Conservation (phyloP, 2,113 vertebrate genomes). For the Bubalus kerabau region DNA sequence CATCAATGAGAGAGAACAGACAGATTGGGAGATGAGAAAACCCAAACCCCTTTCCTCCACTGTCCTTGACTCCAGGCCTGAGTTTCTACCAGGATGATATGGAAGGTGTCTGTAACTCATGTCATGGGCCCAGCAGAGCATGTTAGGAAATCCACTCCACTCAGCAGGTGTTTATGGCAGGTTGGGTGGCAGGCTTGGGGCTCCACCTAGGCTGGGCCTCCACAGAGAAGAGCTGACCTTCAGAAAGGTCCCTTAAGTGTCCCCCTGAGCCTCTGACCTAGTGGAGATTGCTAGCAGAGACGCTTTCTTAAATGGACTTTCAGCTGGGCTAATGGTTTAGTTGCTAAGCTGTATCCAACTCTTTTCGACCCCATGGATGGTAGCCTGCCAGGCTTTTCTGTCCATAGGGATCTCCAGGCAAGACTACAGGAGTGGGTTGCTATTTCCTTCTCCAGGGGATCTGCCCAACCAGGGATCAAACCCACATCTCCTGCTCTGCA, state of each 20-base stretch:
- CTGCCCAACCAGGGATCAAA: background rate
- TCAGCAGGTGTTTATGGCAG: background rate
- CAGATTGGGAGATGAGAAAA: background rate
- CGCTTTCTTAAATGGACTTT: background rate
- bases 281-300: background rate
- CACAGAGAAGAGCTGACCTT: background rate
- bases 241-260: background rate
- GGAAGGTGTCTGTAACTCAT: background rate
- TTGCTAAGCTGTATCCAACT: background rate
- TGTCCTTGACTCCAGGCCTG: background rate
- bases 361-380: background rate
- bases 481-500: background rate
- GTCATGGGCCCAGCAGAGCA: background rate
- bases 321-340: background rate
- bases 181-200: background rate
- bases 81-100: accelerated
- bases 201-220: background rate
- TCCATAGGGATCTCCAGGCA: background rate
- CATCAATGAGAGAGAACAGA: background rate
- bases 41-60: too few species aligned
- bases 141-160: background rate
- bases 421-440: background rate
- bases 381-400: background rate
- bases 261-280: background rate
- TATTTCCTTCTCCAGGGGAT: background rate